Percentiles rank a stretch among this genome's conserved stretches.
These are phyloP conservation scores for Aratinga solstitialis DNA, from an alignment of 2,797 vertebrate genomes.

Conservation along the genomic window DNA sequence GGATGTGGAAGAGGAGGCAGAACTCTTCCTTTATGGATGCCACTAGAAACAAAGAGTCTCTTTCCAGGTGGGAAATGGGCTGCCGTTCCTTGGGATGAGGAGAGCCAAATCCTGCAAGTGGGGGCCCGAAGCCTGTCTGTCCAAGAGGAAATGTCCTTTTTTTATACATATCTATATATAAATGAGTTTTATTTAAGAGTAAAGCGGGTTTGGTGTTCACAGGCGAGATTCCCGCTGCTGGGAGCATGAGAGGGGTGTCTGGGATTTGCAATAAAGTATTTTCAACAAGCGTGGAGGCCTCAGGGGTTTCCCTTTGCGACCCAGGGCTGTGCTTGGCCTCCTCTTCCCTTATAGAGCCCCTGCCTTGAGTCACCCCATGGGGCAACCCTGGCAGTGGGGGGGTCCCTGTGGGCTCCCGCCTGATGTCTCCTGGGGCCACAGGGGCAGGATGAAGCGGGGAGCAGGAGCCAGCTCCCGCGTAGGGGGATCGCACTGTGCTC, in stretches of 20 bases:
- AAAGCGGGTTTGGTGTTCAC: conserved; percentile 34
- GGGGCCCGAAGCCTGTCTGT: not conserved
- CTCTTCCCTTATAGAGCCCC: not conserved
- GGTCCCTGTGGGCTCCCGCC: not conserved
- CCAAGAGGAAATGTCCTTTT: not conserved
- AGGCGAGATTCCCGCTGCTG: not conserved
- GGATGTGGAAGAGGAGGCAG: not conserved
- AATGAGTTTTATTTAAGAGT: conserved; percentile 60
- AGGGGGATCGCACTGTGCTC: rapidly evolving
- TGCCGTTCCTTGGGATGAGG: not conserved
- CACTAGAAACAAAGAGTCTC: not conserved
- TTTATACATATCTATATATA: conserved; percentile 33
- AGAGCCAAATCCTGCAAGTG: not conserved
- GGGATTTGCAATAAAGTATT: conserved; percentile 65
- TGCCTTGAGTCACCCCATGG: rapidly evolving
- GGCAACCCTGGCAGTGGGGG: not conserved
- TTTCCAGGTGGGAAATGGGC: not conserved
- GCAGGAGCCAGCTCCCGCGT: not conserved
- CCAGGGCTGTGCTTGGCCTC: not conserved
- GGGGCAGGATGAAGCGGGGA: rapidly evolving
- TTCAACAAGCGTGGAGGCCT: not conserved
- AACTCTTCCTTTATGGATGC: not conserved
- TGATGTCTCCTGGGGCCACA: rapidly evolving
- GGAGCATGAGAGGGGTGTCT: not conserved
- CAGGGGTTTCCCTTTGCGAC: not conserved